Evolutionary conservation across 2,113 vertebrate genomes (phyloP), one percentile per base, ranked within the genome.

Genomic region (Egretta garzetta): DNA sequence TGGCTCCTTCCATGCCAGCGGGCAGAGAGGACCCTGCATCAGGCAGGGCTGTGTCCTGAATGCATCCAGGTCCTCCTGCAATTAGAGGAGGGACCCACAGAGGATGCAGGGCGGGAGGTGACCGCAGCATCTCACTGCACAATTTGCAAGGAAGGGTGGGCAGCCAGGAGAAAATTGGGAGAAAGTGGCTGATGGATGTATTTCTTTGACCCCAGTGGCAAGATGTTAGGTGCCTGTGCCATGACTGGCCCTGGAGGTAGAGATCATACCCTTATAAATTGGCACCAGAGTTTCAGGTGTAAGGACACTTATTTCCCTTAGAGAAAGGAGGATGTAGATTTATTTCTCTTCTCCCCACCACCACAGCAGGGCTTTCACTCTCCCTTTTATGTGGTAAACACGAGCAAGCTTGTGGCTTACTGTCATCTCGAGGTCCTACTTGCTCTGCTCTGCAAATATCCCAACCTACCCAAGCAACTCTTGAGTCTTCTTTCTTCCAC

Each of bases 1-100:
- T 0, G 1, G 58, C 22, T 75, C 56, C 12, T 19, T n/a, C 49
- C 0, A 0, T 55, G n/a, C 35, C 72, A n/a, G 22, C 2, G 3
- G 33, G 18, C 23, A 58, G 77, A 73, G 5, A 23, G 24, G 62
- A 33, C 14, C 17, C 13, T 63, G 26, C 1, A 1, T 58, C 41
- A 27, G 23, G 15, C 0, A 2, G 10, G 12, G 26, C 35, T 80
- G 76, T 74, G 43, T 16, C 39, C 7, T 52, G 55, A 9, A 26
- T 70, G 33, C 27, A 80, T 21, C 53, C 52, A 52, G 27, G 35
- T 35, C 30, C 8, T 85, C 24, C 59, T 60, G 39, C 55, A 47
- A 1, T 14, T 47, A 52, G 18, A 58, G 24, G 18, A 89, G 23
- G 13, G 32, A 53, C 6, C 35, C 30, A 35, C 26, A 84, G 35